A percentile compares a stretch with the other conserved stretches of the same genome.
phyloP scores from a whole-genome alignment of 2,797 vertebrate genomes.

The Leucoraja ocellata region DNA sequence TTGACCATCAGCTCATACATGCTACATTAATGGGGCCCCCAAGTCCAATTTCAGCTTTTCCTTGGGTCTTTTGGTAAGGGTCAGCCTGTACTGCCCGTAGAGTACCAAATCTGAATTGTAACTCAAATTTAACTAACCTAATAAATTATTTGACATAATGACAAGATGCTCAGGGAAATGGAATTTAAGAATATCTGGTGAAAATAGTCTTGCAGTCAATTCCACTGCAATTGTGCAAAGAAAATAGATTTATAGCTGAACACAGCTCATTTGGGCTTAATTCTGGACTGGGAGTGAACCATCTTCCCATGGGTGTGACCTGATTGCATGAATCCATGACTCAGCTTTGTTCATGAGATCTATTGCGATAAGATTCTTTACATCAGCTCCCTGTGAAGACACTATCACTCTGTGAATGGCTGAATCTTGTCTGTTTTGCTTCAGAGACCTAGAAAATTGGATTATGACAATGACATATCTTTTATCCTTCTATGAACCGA shows the following conservation, averaged over 20 bases:
- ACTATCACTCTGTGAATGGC: too few relatives aligned
- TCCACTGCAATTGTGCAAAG: background rate
- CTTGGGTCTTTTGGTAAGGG: background rate
- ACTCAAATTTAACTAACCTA: background rate
- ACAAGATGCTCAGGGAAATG: background rate
- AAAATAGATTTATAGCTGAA: background rate
- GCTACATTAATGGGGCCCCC: background rate
- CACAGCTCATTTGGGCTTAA: too few relatives aligned
- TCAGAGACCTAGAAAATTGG: too few relatives aligned
- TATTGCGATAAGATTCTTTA: too few relatives aligned
- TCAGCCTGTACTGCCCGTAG: background rate
- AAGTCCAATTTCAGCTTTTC: background rate
- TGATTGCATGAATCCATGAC: too few relatives aligned
- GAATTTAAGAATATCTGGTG: background rate
- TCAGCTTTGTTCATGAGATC: too few relatives aligned
- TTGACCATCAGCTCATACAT: background rate
- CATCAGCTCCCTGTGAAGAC: too few relatives aligned
- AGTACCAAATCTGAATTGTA: background rate
- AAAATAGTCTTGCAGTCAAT: background rate
- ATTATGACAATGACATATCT: too few relatives aligned
- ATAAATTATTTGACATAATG: background rate
- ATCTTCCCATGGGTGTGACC: too few relatives aligned
- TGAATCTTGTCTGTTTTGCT: too few relatives aligned
- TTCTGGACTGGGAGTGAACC: too few relatives aligned
- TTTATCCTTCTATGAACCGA: too few relatives aligned